phyloP scores from a whole-genome alignment of 2,888 invertebrate species.

The Yponomeuta plumbellus region DNA sequence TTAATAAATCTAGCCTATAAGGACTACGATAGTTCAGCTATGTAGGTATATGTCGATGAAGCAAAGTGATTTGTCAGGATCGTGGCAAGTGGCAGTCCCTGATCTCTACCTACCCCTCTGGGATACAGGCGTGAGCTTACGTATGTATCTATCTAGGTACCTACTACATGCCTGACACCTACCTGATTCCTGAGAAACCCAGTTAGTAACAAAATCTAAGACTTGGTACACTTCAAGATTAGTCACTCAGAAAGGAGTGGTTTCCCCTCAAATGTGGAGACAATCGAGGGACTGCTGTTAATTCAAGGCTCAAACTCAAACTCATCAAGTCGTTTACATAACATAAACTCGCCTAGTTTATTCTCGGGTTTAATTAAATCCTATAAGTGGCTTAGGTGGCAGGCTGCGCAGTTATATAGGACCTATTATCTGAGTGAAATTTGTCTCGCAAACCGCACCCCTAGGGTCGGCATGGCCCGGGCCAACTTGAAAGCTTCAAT shows the following conservation, averaged over 20 bases:
- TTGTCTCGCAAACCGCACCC: conserved; percentile 63
- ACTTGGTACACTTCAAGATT: neutral
- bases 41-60: too few species aligned
- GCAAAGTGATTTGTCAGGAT: too few species aligned
- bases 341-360: conserved; percentile 43
- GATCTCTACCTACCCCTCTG: too few species aligned
- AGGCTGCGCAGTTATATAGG: conserved; percentile 58
- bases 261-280: neutral
- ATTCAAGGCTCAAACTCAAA: conserved; percentile 11
- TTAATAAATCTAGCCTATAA: neutral
- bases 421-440: conserved; percentile 69
- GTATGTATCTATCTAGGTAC: too few species aligned
- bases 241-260: neutral
- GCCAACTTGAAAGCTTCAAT: conserved; percentile 71
- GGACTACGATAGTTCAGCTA: neutral
- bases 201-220: neutral
- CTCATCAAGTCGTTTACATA: conserved; percentile 31
- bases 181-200: neutral
- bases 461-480: conserved; percentile 62
- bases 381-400: conserved; percentile 46
- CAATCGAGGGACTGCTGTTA: neutral
- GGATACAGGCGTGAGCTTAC: too few species aligned
- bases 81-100: too few species aligned
- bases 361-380: conserved; percentile 65
- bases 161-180: too few species aligned